phyloP scores from a whole-genome alignment of 2,113 vertebrate genomes.

The Erythrocebus patas region DNA sequence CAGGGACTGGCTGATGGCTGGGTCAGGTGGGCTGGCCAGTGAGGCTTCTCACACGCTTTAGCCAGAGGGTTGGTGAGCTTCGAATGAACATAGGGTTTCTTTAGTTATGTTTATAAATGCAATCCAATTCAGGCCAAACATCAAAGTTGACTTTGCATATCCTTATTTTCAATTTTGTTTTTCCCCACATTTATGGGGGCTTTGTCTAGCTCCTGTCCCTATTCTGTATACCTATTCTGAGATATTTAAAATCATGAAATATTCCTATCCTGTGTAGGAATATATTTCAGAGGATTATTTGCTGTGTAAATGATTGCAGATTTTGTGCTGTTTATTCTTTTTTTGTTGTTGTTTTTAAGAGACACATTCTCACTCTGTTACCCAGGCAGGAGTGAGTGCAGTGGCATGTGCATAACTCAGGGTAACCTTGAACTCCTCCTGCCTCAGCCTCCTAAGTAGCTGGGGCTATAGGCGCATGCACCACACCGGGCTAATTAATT shows the following conservation, averaged over 20 bases:
- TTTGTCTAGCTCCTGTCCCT: neutral
- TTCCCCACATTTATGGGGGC: neutral
- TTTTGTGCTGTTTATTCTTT: neutral
- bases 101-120: neutral
- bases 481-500: too few relatives aligned
- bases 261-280: neutral
- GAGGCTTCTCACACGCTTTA: too few relatives aligned
- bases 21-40: rapidly evolving
- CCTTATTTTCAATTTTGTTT: neutral
- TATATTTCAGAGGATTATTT: neutral
- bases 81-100: neutral
- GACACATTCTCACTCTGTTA: neutral
- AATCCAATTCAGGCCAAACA: neutral
- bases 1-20: neutral
- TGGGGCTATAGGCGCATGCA: too few relatives aligned
- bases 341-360: neutral
- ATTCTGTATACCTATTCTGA: rapidly evolving
- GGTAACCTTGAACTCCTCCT: too few relatives aligned
- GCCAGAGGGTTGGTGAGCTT: neutral
- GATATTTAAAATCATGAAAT: neutral
- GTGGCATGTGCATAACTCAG: too few relatives aligned
- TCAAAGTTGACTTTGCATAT: neutral
- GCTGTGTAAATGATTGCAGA: neutral
- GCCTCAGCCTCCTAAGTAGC: too few relatives aligned
- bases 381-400: too few relatives aligned